Base-by-base conservation (phyloP, 2,113 vertebrate genomes). In the Platanista minor region DNA sequence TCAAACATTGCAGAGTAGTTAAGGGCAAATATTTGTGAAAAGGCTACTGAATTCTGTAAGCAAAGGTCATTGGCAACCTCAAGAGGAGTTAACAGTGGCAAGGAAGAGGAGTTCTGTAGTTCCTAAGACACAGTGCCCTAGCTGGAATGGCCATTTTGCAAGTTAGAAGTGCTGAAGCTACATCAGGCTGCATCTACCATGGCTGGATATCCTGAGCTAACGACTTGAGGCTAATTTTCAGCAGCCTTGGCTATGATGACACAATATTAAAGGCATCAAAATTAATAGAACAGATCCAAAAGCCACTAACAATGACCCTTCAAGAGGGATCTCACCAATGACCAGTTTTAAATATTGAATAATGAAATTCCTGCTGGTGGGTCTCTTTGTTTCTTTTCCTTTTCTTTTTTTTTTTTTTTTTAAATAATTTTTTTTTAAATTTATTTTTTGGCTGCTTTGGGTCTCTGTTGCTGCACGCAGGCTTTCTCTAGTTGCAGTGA, bases 11-110 rank as follows among this genome's bases (percentile, higher is more conserved):
- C 36, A 96, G 41, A 88, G 46, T 36, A 17, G 27, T 57, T 78
- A 71, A 87, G 57, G 43, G 61, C 21, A 81, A 92, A 77, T 92
- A 87, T 75, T 39, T 87, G 43, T 86, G 57, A 80, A 93, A 85
- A 90, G 36, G 6, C 31, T 69, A 67, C 77, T 88, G 33, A 86
- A 59, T 49, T 96, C 3, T 27, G 1, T 64, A 91, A 80, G 66
- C 20, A 83, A 72, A 75, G 66, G 43, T 75, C 61, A 78, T 17
- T 61, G 61, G 41, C 31, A 75, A 91, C 49, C 29, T 27, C 1
- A 91, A 95, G n/a, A 31, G 5, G 75, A 81, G 52, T 7, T 7
- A 89, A 87, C 0, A 87, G 74, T 33, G 59, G 86, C 8, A 92
- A 92, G 84, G 11, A 89, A 67, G 54, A 80, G 43, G 20, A 23